Conservation (phyloP, 2,797 vertebrate genomes). For the Gymnoscopelus braueri region DNA sequence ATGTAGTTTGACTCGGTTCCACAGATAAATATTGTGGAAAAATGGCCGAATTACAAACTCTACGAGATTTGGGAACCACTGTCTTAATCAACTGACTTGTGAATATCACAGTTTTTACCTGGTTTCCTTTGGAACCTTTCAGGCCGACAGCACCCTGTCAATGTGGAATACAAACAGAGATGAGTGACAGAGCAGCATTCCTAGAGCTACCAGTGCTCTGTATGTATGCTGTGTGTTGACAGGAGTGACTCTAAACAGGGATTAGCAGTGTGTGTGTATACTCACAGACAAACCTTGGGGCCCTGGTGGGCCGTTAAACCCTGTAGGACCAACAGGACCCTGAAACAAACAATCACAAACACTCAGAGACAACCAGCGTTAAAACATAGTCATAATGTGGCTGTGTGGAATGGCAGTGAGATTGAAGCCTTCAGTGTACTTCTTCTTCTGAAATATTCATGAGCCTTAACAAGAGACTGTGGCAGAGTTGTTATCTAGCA, state of each 20-base stretch:
- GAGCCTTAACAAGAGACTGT: too few species aligned
- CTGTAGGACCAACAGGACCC: conserved; percentile 87
- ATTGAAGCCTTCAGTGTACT: too few species aligned
- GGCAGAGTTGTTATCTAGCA: too few species aligned
- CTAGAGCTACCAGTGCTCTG: not conserved
- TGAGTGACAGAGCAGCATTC: not conserved
- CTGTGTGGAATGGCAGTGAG: not conserved
- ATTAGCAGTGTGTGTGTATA: conserved; percentile 12
- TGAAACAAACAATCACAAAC: conserved; percentile 56
- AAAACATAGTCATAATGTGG: not conserved
- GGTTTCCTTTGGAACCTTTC: conserved; percentile 82
- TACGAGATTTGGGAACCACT: too few species aligned
- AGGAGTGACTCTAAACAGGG: not conserved
- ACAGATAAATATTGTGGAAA: too few species aligned
- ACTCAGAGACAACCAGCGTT: conserved; percentile 8
- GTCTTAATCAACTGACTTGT: not conserved
- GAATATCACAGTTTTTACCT: conserved; percentile 56
- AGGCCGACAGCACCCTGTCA: conserved; percentile 71
- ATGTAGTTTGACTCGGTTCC: too few species aligned
- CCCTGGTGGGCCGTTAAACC: conserved; percentile 88
- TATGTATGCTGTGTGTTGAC: not conserved
- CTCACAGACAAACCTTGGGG: conserved; percentile 90
- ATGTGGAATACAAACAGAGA: not conserved
- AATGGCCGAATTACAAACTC: too few species aligned
- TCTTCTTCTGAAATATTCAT: too few species aligned